Base-by-base conservation (phyloP, 2,113 vertebrate species). In the Myxocyprinus asiaticus region DNA sequence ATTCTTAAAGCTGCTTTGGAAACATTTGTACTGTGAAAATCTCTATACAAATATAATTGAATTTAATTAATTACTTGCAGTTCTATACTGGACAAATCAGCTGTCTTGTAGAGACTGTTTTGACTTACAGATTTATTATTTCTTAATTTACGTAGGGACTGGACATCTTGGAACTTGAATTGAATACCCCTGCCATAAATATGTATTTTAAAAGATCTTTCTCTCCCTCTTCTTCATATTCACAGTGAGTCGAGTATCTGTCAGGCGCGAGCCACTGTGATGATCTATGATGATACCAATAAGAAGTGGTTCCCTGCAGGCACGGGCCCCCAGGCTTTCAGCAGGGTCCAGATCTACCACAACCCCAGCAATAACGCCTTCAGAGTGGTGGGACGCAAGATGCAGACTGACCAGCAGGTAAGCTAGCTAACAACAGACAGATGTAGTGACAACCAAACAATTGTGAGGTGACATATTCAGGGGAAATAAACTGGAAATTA, bases 341-440 rank as follows among this genome's bases (percentile, higher is more conserved):
- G 96, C 90, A 92, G 95, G 0, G 94, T 97, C 55, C 95, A 97
- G 90, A 95, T 97, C 90, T 97, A 94, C 87, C 95, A 97, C 90
- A 96, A 95, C 81, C 92, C 95, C 10, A 58, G 82, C 14, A 91
- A 56, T 89, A 96, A 97, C 67, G 90, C 93, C 85, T 97, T 96
- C 90, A 91, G 96, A 14, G 92, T 97, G 43, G 96, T 97, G 3
- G 96, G 96, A 33, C 93, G 95, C 72, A 96, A 96, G 87, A 92
- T 96, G 92, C 95, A 95, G 85, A 87, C 93, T 0, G 96, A 97
- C 85, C 96, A 96, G 82, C 95, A 97, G 96, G 96, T 96, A 44
- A 58, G 6, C 69, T 1, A 44, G 14, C 33, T 22, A 48, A 43
- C 9, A 5, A 42, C 12, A 4, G 14, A 9, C 14, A 17, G 6